Evolutionary conservation across 2,888 invertebrate genomes (phyloP).

Genomic region (Lepidonotus clava): DNA sequence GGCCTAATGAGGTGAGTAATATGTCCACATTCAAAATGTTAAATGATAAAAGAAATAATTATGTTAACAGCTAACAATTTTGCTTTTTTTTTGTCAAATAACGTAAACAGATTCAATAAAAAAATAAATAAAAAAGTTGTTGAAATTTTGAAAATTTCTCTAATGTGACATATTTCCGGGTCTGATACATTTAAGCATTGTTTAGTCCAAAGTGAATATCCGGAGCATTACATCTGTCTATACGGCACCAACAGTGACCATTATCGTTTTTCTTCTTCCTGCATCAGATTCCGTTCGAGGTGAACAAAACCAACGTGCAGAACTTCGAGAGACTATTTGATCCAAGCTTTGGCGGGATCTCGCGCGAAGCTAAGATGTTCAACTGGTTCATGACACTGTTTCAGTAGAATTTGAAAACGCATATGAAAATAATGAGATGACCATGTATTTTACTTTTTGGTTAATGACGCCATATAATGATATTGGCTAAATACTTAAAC

Average conservation of each 20-base stretch:
- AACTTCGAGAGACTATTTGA: slow-evolving; percentile 77
- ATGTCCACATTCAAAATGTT: too few relatives aligned
- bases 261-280: neutral
- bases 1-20: neutral
- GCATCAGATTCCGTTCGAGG: slow-evolving; percentile 76
- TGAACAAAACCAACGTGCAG: slow-evolving; percentile 71
- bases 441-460: too few relatives aligned
- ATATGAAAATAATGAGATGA: neutral
- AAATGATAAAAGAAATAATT: too few relatives aligned
- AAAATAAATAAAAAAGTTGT: too few relatives aligned
- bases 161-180: neutral
- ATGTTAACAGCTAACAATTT: too few relatives aligned
- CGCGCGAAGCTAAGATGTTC: slow-evolving; percentile 65
- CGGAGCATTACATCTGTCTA: neutral
- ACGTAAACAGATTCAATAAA: too few relatives aligned
- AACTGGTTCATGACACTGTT: slow-evolving; percentile 39
- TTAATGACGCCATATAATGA: too few relatives aligned
- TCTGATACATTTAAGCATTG: too few relatives aligned
- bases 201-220: neutral
- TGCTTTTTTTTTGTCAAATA: too few relatives aligned
- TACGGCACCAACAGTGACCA: too few relatives aligned
- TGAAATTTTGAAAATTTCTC: neutral
- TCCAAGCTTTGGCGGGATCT: slow-evolving; percentile 74
- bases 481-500: too few relatives aligned
- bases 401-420: neutral